Evolutionary conservation across 2,113 vertebrate genomes (phyloP).

Genomic region (Delphinus delphis): DNA sequence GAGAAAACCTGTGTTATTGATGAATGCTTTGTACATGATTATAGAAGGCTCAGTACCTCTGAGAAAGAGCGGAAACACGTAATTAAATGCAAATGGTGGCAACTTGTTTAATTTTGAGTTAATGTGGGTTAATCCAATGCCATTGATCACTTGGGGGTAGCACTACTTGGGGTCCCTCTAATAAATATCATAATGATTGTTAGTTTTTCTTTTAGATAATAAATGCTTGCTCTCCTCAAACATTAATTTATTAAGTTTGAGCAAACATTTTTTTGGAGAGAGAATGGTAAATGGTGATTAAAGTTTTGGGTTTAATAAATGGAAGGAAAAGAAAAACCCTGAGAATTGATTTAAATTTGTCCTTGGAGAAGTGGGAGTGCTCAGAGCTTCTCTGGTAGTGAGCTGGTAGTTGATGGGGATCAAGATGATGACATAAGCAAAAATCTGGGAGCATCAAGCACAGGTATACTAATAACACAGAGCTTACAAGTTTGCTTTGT

Average conservation of each 20-base stretch:
- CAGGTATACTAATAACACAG: not conserved
- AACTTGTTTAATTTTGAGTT: constrained; percentile 63
- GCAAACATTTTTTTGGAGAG: not conserved
- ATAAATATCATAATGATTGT: constrained; percentile 15
- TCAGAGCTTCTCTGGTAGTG: not conserved
- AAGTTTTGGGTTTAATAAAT: constrained; percentile 12
- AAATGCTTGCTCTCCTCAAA: not conserved
- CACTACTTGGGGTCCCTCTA: not conserved
- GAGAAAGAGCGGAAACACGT: constrained; percentile 27
- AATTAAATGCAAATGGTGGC: constrained; percentile 50
- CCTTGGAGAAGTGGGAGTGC: not conserved
- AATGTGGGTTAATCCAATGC: constrained; percentile 46
- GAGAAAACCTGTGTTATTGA: constrained; percentile 63
- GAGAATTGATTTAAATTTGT: not conserved
- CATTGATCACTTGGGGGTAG: constrained; percentile 32
- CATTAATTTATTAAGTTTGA: not conserved
- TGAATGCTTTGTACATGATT: not conserved
- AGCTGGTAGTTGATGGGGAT: not conserved
- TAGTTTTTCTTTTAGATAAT: constrained; percentile 42
- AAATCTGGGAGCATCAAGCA: not conserved
- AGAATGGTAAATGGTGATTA: not conserved
- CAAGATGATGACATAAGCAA: not conserved
- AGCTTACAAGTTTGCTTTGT: not conserved
- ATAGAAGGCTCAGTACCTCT: constrained; percentile 2
- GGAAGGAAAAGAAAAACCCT: not conserved